Evolutionary conservation across 2,113 vertebrate species (phyloP).

Genomic region (Catagonus wagneri): DNA sequence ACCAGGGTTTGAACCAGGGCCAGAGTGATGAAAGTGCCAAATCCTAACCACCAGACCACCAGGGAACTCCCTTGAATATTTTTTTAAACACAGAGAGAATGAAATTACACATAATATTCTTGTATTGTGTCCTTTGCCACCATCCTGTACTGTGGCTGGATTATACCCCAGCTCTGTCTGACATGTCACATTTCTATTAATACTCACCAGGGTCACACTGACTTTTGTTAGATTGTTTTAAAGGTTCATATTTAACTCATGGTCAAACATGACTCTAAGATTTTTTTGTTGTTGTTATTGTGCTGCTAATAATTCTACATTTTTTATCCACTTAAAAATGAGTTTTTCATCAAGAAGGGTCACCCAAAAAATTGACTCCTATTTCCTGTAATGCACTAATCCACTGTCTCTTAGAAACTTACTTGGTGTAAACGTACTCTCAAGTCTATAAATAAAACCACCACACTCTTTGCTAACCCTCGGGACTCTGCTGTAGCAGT

Average conservation of each 20-base stretch:
- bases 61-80: not conserved
- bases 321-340: not conserved
- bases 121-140: not conserved
- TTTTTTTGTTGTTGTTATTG: not conserved
- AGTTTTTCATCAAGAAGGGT: not conserved
- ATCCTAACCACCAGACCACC: too few relatives aligned
- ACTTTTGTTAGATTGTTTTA: not conserved
- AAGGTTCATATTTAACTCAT: constrained; percentile 48
- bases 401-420: constrained; percentile 13
- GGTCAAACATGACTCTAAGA: constrained; percentile 2
- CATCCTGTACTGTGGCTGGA: not conserved
- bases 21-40: too few relatives aligned
- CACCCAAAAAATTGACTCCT: constrained; percentile 46
- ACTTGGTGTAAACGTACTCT: not conserved
- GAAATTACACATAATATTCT: not conserved
- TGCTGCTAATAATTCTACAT: not conserved
- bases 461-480: not conserved
- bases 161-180: not conserved
- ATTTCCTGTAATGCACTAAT: constrained; percentile 50
- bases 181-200: constrained; percentile 28
- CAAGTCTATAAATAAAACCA: not conserved
- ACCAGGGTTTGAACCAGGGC: too few relatives aligned
- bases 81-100: not conserved
- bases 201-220: not conserved
- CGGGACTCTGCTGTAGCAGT: not conserved